Evolutionary conservation across 2,797 vertebrate genomes (phyloP), one percentile per base, ranked within the genome.

Genomic region (Pitangus sulphuratus): DNA sequence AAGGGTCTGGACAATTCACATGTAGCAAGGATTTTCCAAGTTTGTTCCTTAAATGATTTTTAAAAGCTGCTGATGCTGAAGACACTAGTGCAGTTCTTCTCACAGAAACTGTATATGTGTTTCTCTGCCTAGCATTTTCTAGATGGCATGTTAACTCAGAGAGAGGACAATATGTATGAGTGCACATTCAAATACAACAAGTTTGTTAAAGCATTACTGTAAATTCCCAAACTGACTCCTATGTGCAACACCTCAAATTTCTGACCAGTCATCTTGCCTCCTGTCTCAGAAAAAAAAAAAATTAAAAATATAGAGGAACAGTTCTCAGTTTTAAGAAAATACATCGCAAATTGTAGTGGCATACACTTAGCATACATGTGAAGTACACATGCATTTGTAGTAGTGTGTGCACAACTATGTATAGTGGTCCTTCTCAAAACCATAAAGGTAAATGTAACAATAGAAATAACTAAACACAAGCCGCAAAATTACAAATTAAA

Each of bases 351-450:
- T 8, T 62, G n/a, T 18, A 69, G 35, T 8, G 4, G 35, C 3
- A 60, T 24, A 25, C 16, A 5, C 18, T 48, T 64, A 0, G 1
- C 33, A 13, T 20, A 12, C 17, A 22, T 4, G 12, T 44, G 25
- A 86, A 70, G 8, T 11, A 40, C 12, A 35, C 0, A 1, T 3
- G 12, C 10, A 30, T 44, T 66, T 56, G 35, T 47, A 79, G 25
- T 26, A 50, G 26, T 6, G 15, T 24, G 20, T 19, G 19, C 22
- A 33, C 28, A 70, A 31, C 15, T 11, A 50, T 74, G 9, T 28
- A 30, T 0, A 58, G 22, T 11, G 16, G 20, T 66, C 33, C n/a
- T 72, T 61, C 26, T 58, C 19, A 9, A 9, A 42, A 33, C 12
- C 28, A 53, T 58, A 50, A 60, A 75, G 39, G 64, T 30, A 61